A percentile compares a stretch with the other conserved stretches of the same genome.
Evolutionary conservation across 2,888 invertebrate genomes (phyloP).

Genomic region (Polyommatus icarus): DNA sequence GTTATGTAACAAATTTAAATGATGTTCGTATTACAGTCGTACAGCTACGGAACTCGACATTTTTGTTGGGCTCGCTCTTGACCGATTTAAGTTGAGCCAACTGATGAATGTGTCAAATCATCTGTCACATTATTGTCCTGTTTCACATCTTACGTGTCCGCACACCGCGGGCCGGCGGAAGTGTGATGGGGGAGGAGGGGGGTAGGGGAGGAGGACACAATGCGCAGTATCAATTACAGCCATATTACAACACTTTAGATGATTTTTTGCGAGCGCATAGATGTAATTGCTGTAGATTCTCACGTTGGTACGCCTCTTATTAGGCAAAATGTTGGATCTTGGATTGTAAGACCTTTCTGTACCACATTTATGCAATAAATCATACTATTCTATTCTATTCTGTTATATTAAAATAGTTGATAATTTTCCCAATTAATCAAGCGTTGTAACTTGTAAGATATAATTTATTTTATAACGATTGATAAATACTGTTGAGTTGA

Average conservation of each 20-base stretch:
- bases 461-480: no score
- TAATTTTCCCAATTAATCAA: no score
- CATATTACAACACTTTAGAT: constrained; percentile 15
- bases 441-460: no score
- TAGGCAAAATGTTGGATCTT: no score
- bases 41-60: not conserved
- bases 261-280: not conserved
- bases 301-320: not conserved
- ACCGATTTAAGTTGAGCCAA: not conserved
- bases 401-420: not conserved
- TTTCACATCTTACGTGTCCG: not conserved
- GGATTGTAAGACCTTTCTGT: no score
- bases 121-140: not conserved
- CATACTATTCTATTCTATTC: no score
- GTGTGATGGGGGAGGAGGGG: not conserved
- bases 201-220: not conserved
- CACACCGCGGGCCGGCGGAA: not conserved
- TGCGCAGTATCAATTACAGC: constrained; percentile 6
- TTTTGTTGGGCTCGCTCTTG: not conserved
- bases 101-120: not conserved
- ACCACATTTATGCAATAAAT: no score
- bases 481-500: no score
- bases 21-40: not conserved
- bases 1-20: not conserved
- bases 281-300: not conserved